Base-by-base conservation (phyloP, 2,888 invertebrate species). In the Liodrosophila aerea region DNA sequence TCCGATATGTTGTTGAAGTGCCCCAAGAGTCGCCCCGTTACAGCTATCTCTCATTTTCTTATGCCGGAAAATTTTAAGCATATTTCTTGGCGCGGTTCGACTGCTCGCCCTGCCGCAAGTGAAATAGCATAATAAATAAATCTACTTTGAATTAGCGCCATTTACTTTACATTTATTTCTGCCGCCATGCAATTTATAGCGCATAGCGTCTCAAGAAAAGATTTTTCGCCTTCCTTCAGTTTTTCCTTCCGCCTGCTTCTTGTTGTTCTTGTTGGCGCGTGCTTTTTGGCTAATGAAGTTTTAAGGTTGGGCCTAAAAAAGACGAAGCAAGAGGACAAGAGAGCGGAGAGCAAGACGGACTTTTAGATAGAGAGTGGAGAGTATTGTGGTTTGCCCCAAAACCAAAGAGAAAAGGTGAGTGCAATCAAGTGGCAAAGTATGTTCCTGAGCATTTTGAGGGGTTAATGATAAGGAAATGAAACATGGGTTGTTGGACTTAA, bases 111-210 rank as follows among this genome's bases (percentile, higher is more conserved):
- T 68, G 85, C 73, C 78, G 66, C 75, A 57, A 72, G 75, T 62
- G 75, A 85, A 77, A 85, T 81, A 64, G 73, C 82, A 85, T 77
- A 81, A 85, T 82, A 82, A 84, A 82, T 85, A 82, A 82, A 82
- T 85, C 82, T 82, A 84, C 82, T 85, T 82, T 82, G 86, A 85
- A 82, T 82, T 82, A 82, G 82, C 82, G 84, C 85, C 82, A 84
- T 82, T 82, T 80, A 80, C 83, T 83, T 78, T 72, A 76, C 78
- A 78, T 83, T 78, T 83, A 78, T 78, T 83, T 68, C 72, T 64
- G 83, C 83, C 72, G 50, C 80, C 66, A 59, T 72, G 72, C 64
- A 83, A 78, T 78, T 78, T 78, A 78, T 83, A 61, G 64, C 63
- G 46, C 49, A 50, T 54, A 59, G 58, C 64, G 62, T 58, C 54